A percentile compares a stretch with the other conserved stretches of the same genome.
Evolutionary conservation across 2,113 vertebrate species (phyloP).

Genomic region (Plecotus auritus): DNA sequence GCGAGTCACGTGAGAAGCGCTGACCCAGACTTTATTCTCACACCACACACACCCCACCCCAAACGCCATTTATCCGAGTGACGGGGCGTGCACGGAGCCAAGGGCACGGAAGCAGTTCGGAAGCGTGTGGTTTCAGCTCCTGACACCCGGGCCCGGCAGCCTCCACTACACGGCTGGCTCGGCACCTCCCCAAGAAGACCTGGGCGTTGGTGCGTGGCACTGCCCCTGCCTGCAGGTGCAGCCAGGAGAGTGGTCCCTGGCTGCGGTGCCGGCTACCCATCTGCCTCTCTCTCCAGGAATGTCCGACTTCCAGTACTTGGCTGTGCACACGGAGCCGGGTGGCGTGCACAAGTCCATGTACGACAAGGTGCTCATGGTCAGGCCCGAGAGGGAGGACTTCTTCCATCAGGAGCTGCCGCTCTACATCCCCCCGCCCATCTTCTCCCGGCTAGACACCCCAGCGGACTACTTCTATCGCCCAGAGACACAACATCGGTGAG

Average conservation of each 20-base stretch:
- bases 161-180: rapidly evolving
- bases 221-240: background rate
- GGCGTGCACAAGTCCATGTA: constrained; percentile 88
- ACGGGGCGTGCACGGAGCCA: rapidly evolving
- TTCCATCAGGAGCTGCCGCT: constrained; percentile 89
- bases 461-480: constrained; percentile 94
- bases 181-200: background rate
- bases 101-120: rapidly evolving
- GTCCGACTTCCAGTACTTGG: constrained; percentile 96
- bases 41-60: rapidly evolving
- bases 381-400: constrained; percentile 90
- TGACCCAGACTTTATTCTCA: background rate
- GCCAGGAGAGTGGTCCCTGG: background rate
- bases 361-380: constrained; percentile 89
- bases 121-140: background rate
- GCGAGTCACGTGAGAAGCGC: background rate
- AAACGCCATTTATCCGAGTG: no score
- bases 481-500: constrained; percentile 86
- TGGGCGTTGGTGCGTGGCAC: background rate
- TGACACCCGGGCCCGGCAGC: rapidly evolving
- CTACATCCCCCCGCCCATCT: constrained; percentile 94
- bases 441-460: constrained; percentile 92
- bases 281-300: constrained; percentile 75
- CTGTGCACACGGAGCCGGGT: constrained; percentile 82
- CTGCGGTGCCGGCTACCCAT: rapidly evolving